These are phyloP conservation scores for Coendou prehensilis DNA, from an alignment of 2,797 vertebrate genomes.

Conservation along the genomic window DNA sequence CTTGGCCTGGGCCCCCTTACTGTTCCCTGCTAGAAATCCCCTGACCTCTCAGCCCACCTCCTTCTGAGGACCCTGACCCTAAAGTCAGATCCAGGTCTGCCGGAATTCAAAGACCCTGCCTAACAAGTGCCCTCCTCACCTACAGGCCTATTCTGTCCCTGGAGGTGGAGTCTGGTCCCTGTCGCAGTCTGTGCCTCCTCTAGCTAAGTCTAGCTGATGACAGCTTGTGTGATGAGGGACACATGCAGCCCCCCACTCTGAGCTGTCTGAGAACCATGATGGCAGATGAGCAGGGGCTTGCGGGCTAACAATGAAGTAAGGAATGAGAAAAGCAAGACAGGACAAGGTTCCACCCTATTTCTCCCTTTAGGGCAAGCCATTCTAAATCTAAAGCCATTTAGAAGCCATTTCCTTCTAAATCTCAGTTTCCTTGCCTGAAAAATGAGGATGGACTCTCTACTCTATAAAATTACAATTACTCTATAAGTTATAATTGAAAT, in stretches of 20 bases:
- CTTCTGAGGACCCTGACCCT: background rate
- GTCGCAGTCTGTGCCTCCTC: background rate
- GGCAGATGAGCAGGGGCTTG: background rate
- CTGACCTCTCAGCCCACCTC: background rate
- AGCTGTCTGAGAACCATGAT: background rate
- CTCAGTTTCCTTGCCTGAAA: background rate
- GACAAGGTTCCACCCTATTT: background rate
- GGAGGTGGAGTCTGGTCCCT: background rate
- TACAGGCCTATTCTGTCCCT: background rate
- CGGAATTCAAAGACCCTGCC: background rate
- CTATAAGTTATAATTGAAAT: background rate
- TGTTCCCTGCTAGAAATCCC: background rate
- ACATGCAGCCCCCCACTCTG: background rate
- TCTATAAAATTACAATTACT: background rate
- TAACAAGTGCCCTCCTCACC: background rate
- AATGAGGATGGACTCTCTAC: background rate
- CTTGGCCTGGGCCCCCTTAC: background rate
- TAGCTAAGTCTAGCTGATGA: background rate
- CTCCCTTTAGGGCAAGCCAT: background rate
- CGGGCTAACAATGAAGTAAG: background rate
- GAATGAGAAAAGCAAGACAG: background rate
- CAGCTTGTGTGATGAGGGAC: accelerated
- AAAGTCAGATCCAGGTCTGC: background rate
- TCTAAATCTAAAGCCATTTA: background rate
- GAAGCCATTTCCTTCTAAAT: background rate